phyloP scores from a whole-genome alignment of 35 echinoderm and acorn worm species.

The Amphiura filiformis region DNA sequence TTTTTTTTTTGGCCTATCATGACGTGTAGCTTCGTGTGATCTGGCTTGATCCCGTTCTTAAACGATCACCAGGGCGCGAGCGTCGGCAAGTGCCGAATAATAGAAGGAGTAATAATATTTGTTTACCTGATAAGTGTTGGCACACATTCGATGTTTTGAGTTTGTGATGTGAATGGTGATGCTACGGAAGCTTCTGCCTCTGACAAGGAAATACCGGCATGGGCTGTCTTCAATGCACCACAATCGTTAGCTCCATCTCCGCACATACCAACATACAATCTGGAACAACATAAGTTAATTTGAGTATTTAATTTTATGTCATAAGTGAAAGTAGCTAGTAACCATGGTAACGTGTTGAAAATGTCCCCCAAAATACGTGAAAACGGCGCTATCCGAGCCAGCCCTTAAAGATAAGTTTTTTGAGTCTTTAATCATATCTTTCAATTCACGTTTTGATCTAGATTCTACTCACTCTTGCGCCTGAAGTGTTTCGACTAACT shows the following conservation, averaged over 20 bases:
- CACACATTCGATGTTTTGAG: constrained; percentile 83
- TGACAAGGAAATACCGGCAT: constrained; percentile 90
- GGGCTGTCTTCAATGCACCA: constrained; percentile 82
- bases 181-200: constrained; percentile 95
- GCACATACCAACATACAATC: constrained; percentile 95
- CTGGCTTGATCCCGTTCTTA: no score
- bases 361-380: background rate
- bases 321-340: background rate
- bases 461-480: constrained; percentile 70
- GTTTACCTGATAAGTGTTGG: constrained; percentile 81
- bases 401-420: no score
- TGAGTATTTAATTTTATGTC: background rate
- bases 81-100: no score
- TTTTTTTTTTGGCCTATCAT: no score
- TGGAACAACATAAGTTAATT: constrained; percentile 27
- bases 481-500: constrained; percentile 67
- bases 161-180: constrained; percentile 87
- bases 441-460: no score
- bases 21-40: no score
- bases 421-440: no score
- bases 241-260: constrained; percentile 98
- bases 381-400: background rate
- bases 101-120: no score
- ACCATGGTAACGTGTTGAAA: background rate
- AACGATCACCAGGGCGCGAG: no score